Base-by-base conservation (phyloP, 2,797 vertebrate species). In the Crypturellus tataupa region DNA sequence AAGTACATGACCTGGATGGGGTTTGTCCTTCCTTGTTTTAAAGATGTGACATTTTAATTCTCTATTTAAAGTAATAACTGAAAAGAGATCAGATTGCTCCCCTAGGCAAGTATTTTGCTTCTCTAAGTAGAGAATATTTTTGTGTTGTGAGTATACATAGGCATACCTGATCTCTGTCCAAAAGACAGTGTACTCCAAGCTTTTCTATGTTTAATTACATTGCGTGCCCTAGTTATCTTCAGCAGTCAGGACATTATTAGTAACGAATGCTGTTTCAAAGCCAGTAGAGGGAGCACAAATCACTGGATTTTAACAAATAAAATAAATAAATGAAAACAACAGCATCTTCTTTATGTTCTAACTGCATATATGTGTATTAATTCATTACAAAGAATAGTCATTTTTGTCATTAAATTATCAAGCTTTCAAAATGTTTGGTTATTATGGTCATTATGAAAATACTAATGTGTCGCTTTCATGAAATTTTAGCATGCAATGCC, bases 251-350 rank as follows among this genome's bases (percentile, higher is more conserved):
- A 33, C 11, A 71, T 59, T 67, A 18, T 55, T 33, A 31, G 16
- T 42, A 23, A 73, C 25, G 87, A 40, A 23, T 78, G 10, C 2
- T 55, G 40, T 79, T 67, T 76, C 46, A 67, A 8, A 69, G 31
- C 76, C 94, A 90, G 78, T 69, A 94, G 95, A 96, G 93, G 95
- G 92, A 91, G 92, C 81, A 87, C 56, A 91, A 63, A 70, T 12
- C 87, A 58, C 20, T 92, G 14, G 29, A 80, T 92, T 95, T 79
- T 83, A 47, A 7, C 9, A n/a, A 49, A 11, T 1, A 72, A 87
- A 93, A 56, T 5, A 85, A 92, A 56, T 5, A 80, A 82, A 40
- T 33, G 1, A 64, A 78, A 85, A 27, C 2, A 88, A 5, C 10
- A 46, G 3, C 12, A 71, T 7, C 6, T 44, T 94, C 68, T 87